Base-by-base conservation (phyloP, 2,797 vertebrate species). In the Lepus oiostolus region DNA sequence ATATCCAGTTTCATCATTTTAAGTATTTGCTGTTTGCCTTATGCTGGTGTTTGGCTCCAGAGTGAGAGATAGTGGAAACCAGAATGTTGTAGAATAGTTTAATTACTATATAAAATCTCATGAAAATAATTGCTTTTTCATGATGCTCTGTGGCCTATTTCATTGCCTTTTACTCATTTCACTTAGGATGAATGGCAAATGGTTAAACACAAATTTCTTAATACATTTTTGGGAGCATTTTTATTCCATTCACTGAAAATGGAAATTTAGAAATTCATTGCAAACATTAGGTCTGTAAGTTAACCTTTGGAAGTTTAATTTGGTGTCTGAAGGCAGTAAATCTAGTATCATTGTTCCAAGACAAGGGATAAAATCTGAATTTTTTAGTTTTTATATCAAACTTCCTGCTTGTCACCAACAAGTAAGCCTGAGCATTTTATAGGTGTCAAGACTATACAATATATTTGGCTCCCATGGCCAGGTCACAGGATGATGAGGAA, bases 231-330 rank as follows among this genome's bases (percentile, higher is more conserved):
- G 7, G 60, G 65, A 85, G 22, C 28, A 88, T 19, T 77, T 84
- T 54, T 38, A 62, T 88, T 58, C 52, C 16, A 70, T n/a, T 89
- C 62, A 77, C 38, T 68, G 68, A 83, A 75, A 90, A 50, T 74
- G 35, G 35, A 77, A 90, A 35, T 77, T 89, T 89, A 93, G 68
- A 89, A 96, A 60, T 52, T 83, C 16, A 80, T 30, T 95, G 54
- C 50, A 92, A 68, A 16, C 52, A 47, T 47, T 47, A 65, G 70
- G 30, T 76, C 14, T 81, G 11, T 71, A 87, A 77, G 52, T 5
- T 38, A 88, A 28, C 58, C 47, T 90, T 63, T 60, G 62, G 17
- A 92, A 86, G 52, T 21, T 90, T 90, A 82, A 38, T 70, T 79
- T 72, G 60, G 13, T 83, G 11, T 81, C 65, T 82, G 88, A 26